Evolutionary conservation across 2,113 vertebrate genomes (phyloP), one percentile per base, ranked within the genome.

Genomic region (Pituophis catenifer): DNA sequence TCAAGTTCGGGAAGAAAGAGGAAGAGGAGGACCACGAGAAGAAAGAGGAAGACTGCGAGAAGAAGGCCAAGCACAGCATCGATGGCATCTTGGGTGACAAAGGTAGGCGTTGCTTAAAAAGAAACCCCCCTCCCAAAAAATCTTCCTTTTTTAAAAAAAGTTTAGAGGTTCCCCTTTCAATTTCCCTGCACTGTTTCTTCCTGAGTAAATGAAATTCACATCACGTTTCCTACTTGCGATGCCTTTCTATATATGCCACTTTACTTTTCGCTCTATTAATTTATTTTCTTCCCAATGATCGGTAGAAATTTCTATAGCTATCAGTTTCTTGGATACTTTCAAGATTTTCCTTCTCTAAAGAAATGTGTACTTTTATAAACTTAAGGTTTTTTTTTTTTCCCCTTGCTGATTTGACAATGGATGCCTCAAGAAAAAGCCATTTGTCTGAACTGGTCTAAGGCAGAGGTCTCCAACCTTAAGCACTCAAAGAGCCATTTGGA

Each of bases 1-100:
- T 99, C 98, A 99, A 99, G 97, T 99, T 99, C 98, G 99, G 99
- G 98, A 99, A 99, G 98, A 99, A 99, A 96, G 99, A 99, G 97
- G 99, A 99, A 93, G 99, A 99, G 24, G 99, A 99, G 52, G 99
- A 99, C 44, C 98, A 98, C 29, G 99, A 99, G 96, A 99, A 99
- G 97, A 99, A 99, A 95, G 99, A 99, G 94, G 99, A 99, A 91
- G 99, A 99, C 9, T 98, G 98, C n/a, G 99, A 99, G 97, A 99
- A 99, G 97, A 99, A 99, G 96, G 99, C 99, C 96, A 99, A 99
- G 95, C 99, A 99, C 97, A 99, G 99, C 97, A 99, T 99, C 95
- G 99, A 99, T 26, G 99, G 99, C 96, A 99, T 99, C 97, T 97
- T 99, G 97, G 99, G 99, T 94, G 99, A 99, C 98, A 99, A 99